These are phyloP conservation scores for Lepilemur septentrionalis DNA, from an alignment of 2,797 vertebrate species.

Conservation along the genomic window DNA sequence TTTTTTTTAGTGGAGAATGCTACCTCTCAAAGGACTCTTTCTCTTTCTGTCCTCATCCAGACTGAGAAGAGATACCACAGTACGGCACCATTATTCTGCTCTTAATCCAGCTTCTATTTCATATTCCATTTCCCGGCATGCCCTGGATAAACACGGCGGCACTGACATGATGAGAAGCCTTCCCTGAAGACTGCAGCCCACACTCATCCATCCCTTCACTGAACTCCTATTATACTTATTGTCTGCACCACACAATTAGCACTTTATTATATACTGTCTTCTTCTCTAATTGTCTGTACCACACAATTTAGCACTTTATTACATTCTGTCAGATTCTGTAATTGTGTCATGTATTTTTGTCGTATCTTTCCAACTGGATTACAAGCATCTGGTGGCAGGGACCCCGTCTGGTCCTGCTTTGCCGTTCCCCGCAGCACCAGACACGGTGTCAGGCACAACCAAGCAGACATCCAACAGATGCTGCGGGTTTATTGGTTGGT, in stretches of 20 bases:
- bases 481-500: not conserved
- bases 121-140: conserved; percentile 62
- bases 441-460: not conserved
- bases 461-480: not conserved
- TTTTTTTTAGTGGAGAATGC: not conserved
- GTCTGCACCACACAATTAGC: conserved; percentile 79
- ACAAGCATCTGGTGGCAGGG: conserved; percentile 22
- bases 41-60: not conserved
- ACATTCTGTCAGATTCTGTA: conserved; percentile 76
- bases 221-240: conserved; percentile 76
- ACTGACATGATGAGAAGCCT: conserved; percentile 68
- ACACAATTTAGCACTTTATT: conserved; percentile 76
- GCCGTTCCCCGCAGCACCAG: not conserved
- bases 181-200: conserved; percentile 75
- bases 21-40: conserved; percentile 18
- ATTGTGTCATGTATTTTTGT: conserved; percentile 71
- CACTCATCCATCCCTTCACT: conserved; percentile 70
- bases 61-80: not conserved
- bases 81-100: not conserved
- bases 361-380: conserved; percentile 52
- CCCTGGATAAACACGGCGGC: conserved; percentile 45
- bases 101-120: conserved; percentile 40
- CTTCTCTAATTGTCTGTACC: conserved; percentile 77
- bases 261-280: conserved; percentile 79
- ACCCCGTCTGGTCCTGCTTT: not conserved